Evolutionary conservation across 2,888 invertebrate species (phyloP).

Genomic region (Dendrolimus pini): DNA sequence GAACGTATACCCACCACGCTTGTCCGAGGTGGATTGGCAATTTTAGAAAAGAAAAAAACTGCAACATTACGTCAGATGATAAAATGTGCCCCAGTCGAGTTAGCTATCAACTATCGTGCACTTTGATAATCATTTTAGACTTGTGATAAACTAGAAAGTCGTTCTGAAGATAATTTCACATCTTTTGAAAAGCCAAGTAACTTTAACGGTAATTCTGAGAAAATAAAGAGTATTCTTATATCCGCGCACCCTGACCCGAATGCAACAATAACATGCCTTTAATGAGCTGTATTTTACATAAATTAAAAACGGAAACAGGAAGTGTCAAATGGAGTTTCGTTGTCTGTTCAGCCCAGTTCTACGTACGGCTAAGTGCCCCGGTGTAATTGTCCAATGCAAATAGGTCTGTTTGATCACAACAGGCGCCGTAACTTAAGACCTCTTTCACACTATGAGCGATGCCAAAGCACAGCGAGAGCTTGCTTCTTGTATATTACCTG

Average conservation of each 20-base stretch:
- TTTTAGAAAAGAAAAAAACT: no score
- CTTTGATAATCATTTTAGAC: no score
- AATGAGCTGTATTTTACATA: slow-evolving; percentile 22
- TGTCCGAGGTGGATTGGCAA: no score
- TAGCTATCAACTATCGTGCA: no score
- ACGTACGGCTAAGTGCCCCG: slow-evolving; percentile 63
- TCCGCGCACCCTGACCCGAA: slow-evolving; percentile 44
- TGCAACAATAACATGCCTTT: slow-evolving; percentile 28
- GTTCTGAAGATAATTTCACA: no score
- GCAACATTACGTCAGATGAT: no score
- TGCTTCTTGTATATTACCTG: no score
- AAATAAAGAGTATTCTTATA: slow-evolving; percentile 4
- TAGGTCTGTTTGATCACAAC: slow-evolving; percentile 46
- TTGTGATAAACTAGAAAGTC: no score
- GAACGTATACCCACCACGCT: no score
- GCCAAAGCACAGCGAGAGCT: background rate
- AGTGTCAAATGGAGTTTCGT: slow-evolving; percentile 72
- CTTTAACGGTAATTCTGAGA: no score
- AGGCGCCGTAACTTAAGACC: slow-evolving; percentile 25
- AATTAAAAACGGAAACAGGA: slow-evolving; percentile 64
- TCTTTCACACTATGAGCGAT: background rate
- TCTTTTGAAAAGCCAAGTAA: background rate
- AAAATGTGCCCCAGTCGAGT: no score
- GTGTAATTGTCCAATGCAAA: slow-evolving; percentile 73
- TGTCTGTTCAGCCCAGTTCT: slow-evolving; percentile 69